phyloP scores from a whole-genome alignment of 1,140 invertebrate genomes.

The Ditylenchus dipsaci region DNA sequence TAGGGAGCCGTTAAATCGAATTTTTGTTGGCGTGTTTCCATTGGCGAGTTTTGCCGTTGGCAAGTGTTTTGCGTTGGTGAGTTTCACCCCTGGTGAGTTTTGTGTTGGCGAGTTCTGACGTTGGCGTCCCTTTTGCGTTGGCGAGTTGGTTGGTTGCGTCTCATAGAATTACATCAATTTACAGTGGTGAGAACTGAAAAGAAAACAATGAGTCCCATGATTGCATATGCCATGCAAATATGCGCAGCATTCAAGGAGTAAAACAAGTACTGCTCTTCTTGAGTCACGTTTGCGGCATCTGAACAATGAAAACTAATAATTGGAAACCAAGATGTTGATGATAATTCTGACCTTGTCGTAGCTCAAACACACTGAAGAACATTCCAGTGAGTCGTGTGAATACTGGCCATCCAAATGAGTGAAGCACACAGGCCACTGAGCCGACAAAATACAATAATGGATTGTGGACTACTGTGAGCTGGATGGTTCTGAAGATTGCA shows the following conservation, averaged over 20 bases:
- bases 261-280: neutral
- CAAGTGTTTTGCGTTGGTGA: too few species aligned
- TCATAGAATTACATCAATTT: neutral
- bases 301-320: slow-evolving; percentile 6
- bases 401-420: slow-evolving; percentile 23
- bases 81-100: too few species aligned
- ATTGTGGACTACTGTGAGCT: neutral
- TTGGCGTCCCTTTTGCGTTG: too few species aligned
- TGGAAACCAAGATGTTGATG: neutral
- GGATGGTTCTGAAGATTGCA: neutral
- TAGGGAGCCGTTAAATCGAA: neutral
- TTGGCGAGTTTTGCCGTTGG: too few species aligned
- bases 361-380: slow-evolving; percentile 25
- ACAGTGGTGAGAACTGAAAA: slow-evolving; percentile 7
- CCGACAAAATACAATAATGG: slow-evolving; percentile 6
- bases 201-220: slow-evolving; percentile 18
- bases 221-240: slow-evolving; percentile 20
- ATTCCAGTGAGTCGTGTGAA: slow-evolving; percentile 17
- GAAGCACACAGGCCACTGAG: slow-evolving; percentile 11
- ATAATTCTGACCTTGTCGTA: neutral
- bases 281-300: neutral
- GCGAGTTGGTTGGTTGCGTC: too few species aligned
- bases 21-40: too few species aligned
- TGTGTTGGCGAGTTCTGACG: too few species aligned
- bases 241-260: neutral